phyloP scores from a whole-genome alignment of 2,888 invertebrate species.

The Synanthedon vespiformis region DNA sequence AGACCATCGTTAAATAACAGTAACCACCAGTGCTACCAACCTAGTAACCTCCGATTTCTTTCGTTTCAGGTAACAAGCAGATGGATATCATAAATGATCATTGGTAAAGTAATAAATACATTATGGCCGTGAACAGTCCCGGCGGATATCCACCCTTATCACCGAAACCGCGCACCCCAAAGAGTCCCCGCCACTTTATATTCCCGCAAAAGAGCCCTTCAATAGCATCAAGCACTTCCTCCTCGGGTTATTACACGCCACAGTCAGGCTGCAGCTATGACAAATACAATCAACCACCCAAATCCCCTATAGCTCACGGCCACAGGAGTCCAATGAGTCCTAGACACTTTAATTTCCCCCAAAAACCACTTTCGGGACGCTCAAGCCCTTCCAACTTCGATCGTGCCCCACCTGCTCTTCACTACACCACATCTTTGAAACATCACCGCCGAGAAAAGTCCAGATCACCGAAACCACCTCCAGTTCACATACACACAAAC shows the following conservation, averaged over 20 bases:
- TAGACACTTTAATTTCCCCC: slow-evolving; percentile 71
- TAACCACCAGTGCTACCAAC: no score
- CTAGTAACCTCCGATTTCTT: not conserved
- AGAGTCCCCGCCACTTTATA: slow-evolving; percentile 69
- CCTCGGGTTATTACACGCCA: slow-evolving; percentile 69
- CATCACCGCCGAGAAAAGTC: slow-evolving; percentile 55
- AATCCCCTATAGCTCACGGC: slow-evolving; percentile 66
- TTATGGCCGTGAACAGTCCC: slow-evolving; percentile 72
- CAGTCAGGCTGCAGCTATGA: slow-evolving; percentile 65
- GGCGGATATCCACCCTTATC: slow-evolving; percentile 69
- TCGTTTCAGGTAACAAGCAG: slow-evolving; percentile 34
- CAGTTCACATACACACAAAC: slow-evolving; percentile 72
- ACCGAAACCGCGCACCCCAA: slow-evolving; percentile 66
- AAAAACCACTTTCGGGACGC: slow-evolving; percentile 54
- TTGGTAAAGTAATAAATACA: slow-evolving; percentile 26
- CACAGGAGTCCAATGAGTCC: slow-evolving; percentile 72
- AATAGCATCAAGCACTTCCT: slow-evolving; percentile 63
- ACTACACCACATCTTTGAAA: slow-evolving; percentile 55
- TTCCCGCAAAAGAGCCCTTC: slow-evolving; percentile 68
- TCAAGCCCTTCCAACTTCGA: slow-evolving; percentile 55
- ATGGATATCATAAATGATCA: slow-evolving; percentile 31
- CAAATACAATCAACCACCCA: slow-evolving; percentile 54
- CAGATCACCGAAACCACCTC: slow-evolving; percentile 59
- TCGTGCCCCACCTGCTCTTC: slow-evolving; percentile 32
- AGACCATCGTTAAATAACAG: no score